Base-by-base conservation (phyloP, 2,113 vertebrate species). In the Campylomormyrus tamandua region DNA sequence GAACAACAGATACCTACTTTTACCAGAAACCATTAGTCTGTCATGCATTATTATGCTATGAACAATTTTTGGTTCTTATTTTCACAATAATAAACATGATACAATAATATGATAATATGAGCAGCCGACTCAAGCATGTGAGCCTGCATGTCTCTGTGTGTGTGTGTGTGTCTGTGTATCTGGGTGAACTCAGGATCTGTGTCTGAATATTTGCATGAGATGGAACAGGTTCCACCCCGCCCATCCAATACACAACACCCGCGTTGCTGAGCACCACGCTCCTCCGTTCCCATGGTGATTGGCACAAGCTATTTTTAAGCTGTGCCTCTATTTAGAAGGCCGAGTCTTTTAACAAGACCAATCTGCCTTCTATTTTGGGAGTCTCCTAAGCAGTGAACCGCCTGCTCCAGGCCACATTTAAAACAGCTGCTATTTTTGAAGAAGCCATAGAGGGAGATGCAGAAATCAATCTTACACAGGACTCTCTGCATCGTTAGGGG, bases 281-380 rank as follows among this genome's bases (percentile, higher is more conserved):
- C 92, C 91, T 90, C 87, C 80, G 94, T 96, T 96, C 92, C 95
- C 95, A 95, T 96, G 94, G 93, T 15, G 92, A 96, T 95, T 1
- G 90, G 91, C 92, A 92, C 90, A 94, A 91, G 92, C 93, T 92
- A 94, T 91, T 93, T 84, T 92, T 91, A 92, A 84, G 94, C 95
- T 83, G 95, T 94, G 95, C 89, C 62, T 91, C 94, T 96, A 96
- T 96, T 95, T 94, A 95, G 94, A 96, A 94, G 92, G 58, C 90
- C 92, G 94, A 93, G 91, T 94, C 93, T 94, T 94, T 95, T 94
- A 95, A 91, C 46, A 58, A 94, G 95, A 96, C 95, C 94, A 87
- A 52, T 91, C 91, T 74, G 90, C 91, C 89, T 93, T 91, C 94
- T 96, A 95, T 96, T 96, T 92, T 89, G 56, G 93, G 94, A 92